Conservation (phyloP, 2,113 vertebrate genomes). For the Nyctereutes procyonoides region DNA sequence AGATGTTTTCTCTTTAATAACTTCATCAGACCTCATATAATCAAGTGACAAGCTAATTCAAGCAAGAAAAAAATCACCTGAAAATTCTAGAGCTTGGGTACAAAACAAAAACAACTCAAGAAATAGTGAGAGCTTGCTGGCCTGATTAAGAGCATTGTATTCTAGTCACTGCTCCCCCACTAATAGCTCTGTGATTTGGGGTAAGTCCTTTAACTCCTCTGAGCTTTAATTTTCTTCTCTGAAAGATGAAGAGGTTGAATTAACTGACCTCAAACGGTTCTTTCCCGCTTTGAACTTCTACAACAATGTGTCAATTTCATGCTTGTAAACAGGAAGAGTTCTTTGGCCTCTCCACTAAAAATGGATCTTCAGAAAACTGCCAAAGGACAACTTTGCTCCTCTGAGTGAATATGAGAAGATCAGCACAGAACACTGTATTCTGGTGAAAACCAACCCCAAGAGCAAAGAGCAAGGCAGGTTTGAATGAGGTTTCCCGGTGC, state of each 20-base stretch:
- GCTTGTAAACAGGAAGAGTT: slow-evolving; percentile 57
- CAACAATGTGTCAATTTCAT: slow-evolving; percentile 13
- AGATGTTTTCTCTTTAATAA: not conserved
- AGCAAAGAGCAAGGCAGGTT: not conserved
- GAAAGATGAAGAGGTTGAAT: slow-evolving; percentile 16
- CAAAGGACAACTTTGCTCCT: not conserved
- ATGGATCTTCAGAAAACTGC: not conserved
- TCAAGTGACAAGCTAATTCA: slow-evolving; percentile 29
- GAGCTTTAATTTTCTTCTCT: slow-evolving; percentile 36
- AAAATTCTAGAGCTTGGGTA: slow-evolving; percentile 24
- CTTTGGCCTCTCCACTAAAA: slow-evolving; percentile 39
- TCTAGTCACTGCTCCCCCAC: not conserved
- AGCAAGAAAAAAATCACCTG: slow-evolving; percentile 48
- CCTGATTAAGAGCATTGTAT: not conserved
- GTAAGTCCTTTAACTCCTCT: not conserved
- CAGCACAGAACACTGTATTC: not conserved
- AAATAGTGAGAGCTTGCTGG: not conserved
- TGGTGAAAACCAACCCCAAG: not conserved
- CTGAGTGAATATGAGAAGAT: not conserved
- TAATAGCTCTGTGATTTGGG: not conserved
- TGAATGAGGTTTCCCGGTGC: not conserved
- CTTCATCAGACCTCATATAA: slow-evolving; percentile 7
- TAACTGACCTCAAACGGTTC: not conserved
- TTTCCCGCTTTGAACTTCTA: slow-evolving; percentile 26
- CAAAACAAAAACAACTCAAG: not conserved